A percentile compares a stretch with the other conserved stretches of the same genome.
Evolutionary conservation across 53 echinoderm and acorn worm species (phyloP).

Genomic region (Holothuria scabra): DNA sequence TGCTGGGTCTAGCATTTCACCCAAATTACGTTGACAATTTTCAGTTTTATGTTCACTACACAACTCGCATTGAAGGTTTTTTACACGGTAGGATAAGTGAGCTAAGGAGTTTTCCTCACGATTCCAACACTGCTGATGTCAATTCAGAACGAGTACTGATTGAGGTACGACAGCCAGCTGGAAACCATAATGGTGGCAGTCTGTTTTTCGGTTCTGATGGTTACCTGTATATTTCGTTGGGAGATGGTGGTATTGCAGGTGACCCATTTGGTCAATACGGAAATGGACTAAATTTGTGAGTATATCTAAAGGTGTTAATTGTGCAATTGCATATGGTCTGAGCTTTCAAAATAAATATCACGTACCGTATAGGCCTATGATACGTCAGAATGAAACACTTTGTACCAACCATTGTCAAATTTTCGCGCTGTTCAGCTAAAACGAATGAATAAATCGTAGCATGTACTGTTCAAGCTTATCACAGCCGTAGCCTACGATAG

Average conservation of each 20-base stretch:
- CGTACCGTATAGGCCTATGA: no score
- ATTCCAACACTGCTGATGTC: constrained; percentile 74
- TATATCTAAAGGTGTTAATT: background rate
- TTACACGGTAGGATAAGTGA: constrained; percentile 75
- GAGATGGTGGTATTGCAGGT: constrained; percentile 93
- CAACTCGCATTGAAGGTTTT: background rate
- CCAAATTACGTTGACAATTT: constrained; percentile 71
- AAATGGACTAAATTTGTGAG: constrained; percentile 86
- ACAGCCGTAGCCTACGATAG: no score
- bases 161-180: constrained; percentile 76
- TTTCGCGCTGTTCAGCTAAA: no score
- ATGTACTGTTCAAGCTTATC: no score
- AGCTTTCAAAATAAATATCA: no score
- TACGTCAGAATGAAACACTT: no score
- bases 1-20: constrained; percentile 91
- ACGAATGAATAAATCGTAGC: no score
- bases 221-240: constrained; percentile 84
- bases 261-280: constrained; percentile 83
- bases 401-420: no score
- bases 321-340: no score
- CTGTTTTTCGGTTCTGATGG: constrained; percentile 83
- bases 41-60: constrained; percentile 88
- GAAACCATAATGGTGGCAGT: constrained; percentile 97
- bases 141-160: constrained; percentile 73
- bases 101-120: constrained; percentile 60